A percentile compares a stretch with the other conserved stretches of the same genome.
These are phyloP conservation scores for Tinea trinotella DNA, from an alignment of 2,888 invertebrate genomes.

Conservation along the genomic window DNA sequence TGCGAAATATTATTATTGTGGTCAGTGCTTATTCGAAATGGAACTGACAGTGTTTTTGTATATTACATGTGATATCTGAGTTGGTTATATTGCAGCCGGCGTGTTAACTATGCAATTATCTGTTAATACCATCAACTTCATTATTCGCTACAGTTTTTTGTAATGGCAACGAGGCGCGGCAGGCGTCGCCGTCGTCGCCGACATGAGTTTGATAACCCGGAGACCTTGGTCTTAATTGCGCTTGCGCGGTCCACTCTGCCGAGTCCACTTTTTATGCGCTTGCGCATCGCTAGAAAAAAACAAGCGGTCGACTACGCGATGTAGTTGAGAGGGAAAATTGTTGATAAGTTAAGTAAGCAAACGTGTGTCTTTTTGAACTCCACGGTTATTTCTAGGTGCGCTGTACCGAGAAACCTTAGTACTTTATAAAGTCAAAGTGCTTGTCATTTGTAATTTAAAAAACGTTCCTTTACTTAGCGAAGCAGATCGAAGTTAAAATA, in stretches of 20 bases:
- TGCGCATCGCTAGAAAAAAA: constrained; percentile 70
- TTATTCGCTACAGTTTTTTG: constrained; percentile 68
- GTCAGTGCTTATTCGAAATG: not conserved
- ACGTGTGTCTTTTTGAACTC: not conserved
- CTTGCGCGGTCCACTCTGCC: constrained; percentile 65
- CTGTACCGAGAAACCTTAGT: not conserved
- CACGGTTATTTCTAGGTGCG: constrained; percentile 1
- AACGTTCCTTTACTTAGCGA: not conserved
- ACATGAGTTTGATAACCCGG: constrained; percentile 70
- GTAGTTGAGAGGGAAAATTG: constrained; percentile 14
- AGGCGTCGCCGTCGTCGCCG: constrained; percentile 49
- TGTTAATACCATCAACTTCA: constrained; percentile 68
- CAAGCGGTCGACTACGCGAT: constrained; percentile 33
- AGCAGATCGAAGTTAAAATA: not conserved
- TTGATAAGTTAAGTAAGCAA: not conserved
- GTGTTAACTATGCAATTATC: constrained; percentile 62
- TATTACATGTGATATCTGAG: not conserved
- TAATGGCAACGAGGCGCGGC: constrained; percentile 56
- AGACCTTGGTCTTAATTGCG: constrained; percentile 74
- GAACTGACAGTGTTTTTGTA: not conserved
- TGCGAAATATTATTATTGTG: not conserved
- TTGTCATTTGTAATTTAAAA: not conserved
- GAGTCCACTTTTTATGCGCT: constrained; percentile 68
- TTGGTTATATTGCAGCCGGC: constrained; percentile 44
- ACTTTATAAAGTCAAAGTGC: constrained; percentile 1